Base-by-base conservation (phyloP, 1,140 invertebrate species). In the Riptortus pedestris region DNA sequence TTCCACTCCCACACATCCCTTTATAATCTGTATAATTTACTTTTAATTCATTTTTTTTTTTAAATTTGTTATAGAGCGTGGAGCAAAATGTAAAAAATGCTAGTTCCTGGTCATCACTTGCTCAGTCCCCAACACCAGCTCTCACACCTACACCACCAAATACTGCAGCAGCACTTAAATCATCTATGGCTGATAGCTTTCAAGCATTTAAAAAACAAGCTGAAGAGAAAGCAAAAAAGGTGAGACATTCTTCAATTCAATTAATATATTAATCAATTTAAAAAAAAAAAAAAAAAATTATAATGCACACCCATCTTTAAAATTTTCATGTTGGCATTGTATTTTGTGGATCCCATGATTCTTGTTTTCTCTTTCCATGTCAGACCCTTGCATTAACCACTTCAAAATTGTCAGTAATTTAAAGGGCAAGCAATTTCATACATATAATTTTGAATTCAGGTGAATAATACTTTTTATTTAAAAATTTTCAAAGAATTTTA, bases 151-250 rank as follows among this genome's bases (percentile, higher is more conserved):
- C 67, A 38, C 69, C 67, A 29, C 65, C 68, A 24, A n/a, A n/a
- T n/a, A 66, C 69, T 18, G 68, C 70, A 24, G 69, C 73, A 43
- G 61, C 70, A 47, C 47, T 69, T 16, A 71, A 69, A 58, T 69
- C 70, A 22, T 65, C 69, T 58, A 71, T 78, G 67, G 75, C 84
- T 18, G 71, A 72, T 69, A 79, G 80, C 66, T 88, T 86, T 70
- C 80, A 90, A 77, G 85, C 86, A 67, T 98, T 96, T 74, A 91
- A 91, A 73, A 95, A 94, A 73, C 87, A 95, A 79, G 93, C 93
- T 9, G 91, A 92, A 75, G 92, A 96, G 76, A 95, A 96, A 73
- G 85, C 87, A 65, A 91, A 96, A 76, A 82, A 91, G 71, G 83
- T 85, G 74, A 75, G 73, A 70, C 27, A 27, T 31, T 14, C 43